Percentiles rank a stretch among this genome's conserved stretches.
phyloP scores from a whole-genome alignment of 64 coral and sea anemone species.

The Porites lutea region DNA sequence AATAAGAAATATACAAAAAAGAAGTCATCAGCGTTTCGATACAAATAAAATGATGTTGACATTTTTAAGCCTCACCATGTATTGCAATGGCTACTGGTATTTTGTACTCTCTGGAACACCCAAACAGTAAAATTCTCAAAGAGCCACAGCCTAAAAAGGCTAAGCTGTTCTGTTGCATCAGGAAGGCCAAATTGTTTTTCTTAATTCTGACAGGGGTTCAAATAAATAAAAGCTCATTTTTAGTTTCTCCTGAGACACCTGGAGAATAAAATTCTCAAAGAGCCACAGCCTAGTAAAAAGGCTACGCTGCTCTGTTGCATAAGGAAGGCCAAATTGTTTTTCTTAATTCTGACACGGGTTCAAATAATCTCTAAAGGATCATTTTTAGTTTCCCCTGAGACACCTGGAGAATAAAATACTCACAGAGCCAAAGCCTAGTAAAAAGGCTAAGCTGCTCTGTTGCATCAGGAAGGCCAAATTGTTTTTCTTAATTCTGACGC shows the following conservation, averaged over 20 bases:
- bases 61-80: background rate
- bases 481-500: background rate
- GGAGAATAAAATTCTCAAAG: conserved; percentile 3
- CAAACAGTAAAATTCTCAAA: no score
- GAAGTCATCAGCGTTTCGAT: background rate
- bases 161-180: no score
- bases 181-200: no score
- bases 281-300: background rate
- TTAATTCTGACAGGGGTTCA: no score
- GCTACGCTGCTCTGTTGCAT: background rate
- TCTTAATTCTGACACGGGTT: background rate
- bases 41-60: background rate
- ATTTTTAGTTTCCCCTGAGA: background rate
- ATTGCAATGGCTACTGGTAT: no score
- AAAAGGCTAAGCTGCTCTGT: background rate
- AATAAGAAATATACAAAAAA: background rate
- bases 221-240: no score
- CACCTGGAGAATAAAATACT: background rate
- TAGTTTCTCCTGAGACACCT: background rate
- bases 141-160: no score
- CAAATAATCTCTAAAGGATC: background rate
- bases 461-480: background rate
- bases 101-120: no score
- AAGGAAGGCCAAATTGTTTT: background rate
- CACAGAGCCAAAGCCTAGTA: background rate